Base-by-base conservation (phyloP, 2,113 vertebrate species). In the Cariama cristata region DNA sequence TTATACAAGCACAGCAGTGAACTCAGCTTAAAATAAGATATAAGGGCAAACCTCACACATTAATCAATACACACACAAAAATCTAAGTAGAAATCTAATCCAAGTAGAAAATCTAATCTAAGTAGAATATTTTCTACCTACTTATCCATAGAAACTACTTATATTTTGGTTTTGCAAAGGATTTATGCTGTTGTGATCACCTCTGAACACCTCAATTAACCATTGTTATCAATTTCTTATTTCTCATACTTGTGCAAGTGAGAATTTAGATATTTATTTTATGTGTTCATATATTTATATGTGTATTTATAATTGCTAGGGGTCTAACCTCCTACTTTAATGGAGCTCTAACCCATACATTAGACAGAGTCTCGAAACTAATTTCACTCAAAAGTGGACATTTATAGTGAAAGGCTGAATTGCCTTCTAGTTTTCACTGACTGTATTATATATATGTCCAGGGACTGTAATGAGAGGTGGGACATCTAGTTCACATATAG, bases 291-390 rank as follows among this genome's bases (percentile, higher is more conserved):
- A 16, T 53, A 33, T 52, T 44, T 9, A 6, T 47, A 33, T 15
- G 5, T 21, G 6, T 21, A 2, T 26, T 24, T 30, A 11, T 5
- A 23, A 55, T 67, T 59, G 5, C 14, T 11, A 32, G 5, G 4
- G 9, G 15, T 59, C 22, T 14, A 32, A 69, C 10, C 26, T 85
- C 30, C 14, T 45, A 3, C 30, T 52, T 12, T 28, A 44, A 10
- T 0, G 2, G 33, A 69, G 5, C 1, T 64, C 38, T 53, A 33
- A 3, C 3, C 30, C 74, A 77, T 12, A 28, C 12, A 11, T 3
- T 24, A 19, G 32, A 63, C 2, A 4, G 23, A 55, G 14, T 64
- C 35, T n/a, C 49, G 45, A 88, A 91, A 86, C 49, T 44, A 42
- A 19, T 18, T 53, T 83, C 47, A 50, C 3, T 14, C 24, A 19